Evolutionary conservation across 2,113 vertebrate genomes (phyloP), one percentile per base, ranked within the genome.

Genomic region (Ramphastos sulfuratus): DNA sequence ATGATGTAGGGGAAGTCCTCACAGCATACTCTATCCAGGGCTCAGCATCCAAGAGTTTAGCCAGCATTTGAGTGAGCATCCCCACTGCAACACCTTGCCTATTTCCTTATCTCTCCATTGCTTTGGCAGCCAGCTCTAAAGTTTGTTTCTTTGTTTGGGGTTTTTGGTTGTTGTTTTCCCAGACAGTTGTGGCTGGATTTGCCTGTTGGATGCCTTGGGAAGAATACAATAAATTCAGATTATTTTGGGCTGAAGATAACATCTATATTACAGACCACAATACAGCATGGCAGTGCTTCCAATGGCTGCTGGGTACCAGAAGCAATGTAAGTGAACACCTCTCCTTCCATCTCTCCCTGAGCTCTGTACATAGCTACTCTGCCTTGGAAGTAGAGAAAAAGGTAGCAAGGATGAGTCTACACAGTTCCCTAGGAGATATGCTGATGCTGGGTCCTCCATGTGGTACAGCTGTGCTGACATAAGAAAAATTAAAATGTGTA

Each of bases 1-100:
- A 16, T 16, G 1, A 5, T 2, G 5, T 7, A 3, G 30, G 70
- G 31, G 23, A n/a, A 52, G 72, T 46, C 81, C 39, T 73, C 50
- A 7, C 2, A 2, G 54, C 0, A 0, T 23, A 17, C 20, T 64
- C 31, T 69, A 20, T 17, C 55, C 50, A 31, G 54, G 30, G 54
- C 24, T 52, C 55, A 15, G 33, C 64, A 61, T 44, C 37, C 64
- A 56, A 59, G 59, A 39, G 50, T 59, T 83, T 79, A 72, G 77
- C 48, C 55, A 86, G 64, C 33, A 46, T 35, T 56, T 80, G 30
- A 73, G 16, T 0, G 2, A 80, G 50, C 59, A 30, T 12, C 20
- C 23, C 64, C 0, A 1, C 23, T 46, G 25, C 9, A 59, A 35
- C 48, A 67, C 35, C 33, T 12, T 30, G 16, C 21, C 28, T 66